A percentile compares a stretch with the other conserved stretches of the same genome.
phyloP scores from a whole-genome alignment of 2,113 vertebrate species.

The Corvus moneduloides region DNA sequence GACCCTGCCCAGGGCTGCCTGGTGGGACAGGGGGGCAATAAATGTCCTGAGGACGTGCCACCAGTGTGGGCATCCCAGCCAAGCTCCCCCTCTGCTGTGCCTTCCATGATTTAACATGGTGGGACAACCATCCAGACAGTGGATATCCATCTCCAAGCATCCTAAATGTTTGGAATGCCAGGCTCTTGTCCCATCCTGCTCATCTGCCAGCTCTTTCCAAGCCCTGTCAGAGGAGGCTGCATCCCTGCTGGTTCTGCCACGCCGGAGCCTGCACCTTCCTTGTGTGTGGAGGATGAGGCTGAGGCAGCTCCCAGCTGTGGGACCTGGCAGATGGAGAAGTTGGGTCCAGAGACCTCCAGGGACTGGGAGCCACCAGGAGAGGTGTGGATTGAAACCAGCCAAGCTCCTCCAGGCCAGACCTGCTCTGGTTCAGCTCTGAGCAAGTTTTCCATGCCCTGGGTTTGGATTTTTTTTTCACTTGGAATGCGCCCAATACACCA shows the following conservation, averaged over 20 bases:
- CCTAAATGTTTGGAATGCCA: background rate
- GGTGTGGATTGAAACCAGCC: fast-evolving
- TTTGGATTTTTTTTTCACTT: background rate
- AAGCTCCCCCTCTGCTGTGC: background rate
- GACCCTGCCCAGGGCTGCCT: background rate
- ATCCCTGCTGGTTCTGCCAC: background rate
- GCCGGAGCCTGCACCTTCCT: background rate
- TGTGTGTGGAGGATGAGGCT: fast-evolving
- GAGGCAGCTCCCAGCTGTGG: background rate
- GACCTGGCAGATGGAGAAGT: background rate
- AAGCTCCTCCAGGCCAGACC: background rate
- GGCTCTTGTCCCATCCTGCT: background rate
- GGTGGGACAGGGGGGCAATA: background rate
- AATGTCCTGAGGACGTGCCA: background rate
- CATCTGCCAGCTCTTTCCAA: background rate
- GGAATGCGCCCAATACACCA: background rate
- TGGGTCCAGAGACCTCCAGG: background rate
- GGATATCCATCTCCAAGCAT: background rate
- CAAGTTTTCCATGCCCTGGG: background rate
- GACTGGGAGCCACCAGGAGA: background rate
- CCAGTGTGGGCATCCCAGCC: background rate
- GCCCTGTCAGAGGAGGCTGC: background rate
- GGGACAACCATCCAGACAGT: background rate
- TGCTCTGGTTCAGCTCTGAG: background rate
- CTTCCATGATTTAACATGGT: background rate